phyloP scores from a whole-genome alignment of 2,888 invertebrate species.

The Drosophila prolongata region DNA sequence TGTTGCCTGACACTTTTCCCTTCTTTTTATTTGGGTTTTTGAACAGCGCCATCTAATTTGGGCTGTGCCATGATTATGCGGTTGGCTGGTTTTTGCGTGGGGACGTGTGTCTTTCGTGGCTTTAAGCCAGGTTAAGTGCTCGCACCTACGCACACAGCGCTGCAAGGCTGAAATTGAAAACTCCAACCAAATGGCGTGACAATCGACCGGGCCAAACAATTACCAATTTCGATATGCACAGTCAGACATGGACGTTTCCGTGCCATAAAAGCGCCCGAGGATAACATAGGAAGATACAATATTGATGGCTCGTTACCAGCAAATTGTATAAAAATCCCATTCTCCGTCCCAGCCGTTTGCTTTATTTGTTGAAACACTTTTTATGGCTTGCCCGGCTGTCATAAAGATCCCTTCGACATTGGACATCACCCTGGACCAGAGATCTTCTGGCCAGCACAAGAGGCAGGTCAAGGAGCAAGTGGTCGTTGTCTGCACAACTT shows the following conservation, averaged over 20 bases:
- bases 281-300: slow-evolving; percentile 47
- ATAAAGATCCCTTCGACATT: slow-evolving; percentile 48
- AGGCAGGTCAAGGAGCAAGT: slow-evolving; percentile 4
- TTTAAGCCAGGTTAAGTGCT: slow-evolving; percentile 51
- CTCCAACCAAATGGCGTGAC: slow-evolving; percentile 48
- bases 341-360: slow-evolving; percentile 25
- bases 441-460: slow-evolving; percentile 2
- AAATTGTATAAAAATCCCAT: slow-evolving; percentile 60
- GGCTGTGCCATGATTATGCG: slow-evolving; percentile 40
- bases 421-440: slow-evolving; percentile 19
- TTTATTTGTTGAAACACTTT: slow-evolving; percentile 50
- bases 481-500: slow-evolving; percentile 12
- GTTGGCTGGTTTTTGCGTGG: slow-evolving; percentile 29
- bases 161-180: slow-evolving; percentile 47
- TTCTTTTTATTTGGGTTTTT: slow-evolving; percentile 8
- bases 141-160: slow-evolving; percentile 50
- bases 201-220: slow-evolving; percentile 51
- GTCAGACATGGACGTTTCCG: slow-evolving; percentile 43
- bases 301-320: slow-evolving; percentile 52
- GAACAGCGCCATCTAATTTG: slow-evolving; percentile 34
- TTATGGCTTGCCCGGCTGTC: slow-evolving; percentile 39
- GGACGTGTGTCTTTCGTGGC: slow-evolving; percentile 1
- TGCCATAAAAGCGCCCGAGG: slow-evolving; percentile 46
- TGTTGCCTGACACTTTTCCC: slow-evolving; percentile 30
- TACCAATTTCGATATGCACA: slow-evolving; percentile 46